Percentiles rank a stretch among this genome's conserved stretches.
phyloP scores from a whole-genome alignment of 1,140 invertebrate genomes.

The Melanaphis sacchari region DNA sequence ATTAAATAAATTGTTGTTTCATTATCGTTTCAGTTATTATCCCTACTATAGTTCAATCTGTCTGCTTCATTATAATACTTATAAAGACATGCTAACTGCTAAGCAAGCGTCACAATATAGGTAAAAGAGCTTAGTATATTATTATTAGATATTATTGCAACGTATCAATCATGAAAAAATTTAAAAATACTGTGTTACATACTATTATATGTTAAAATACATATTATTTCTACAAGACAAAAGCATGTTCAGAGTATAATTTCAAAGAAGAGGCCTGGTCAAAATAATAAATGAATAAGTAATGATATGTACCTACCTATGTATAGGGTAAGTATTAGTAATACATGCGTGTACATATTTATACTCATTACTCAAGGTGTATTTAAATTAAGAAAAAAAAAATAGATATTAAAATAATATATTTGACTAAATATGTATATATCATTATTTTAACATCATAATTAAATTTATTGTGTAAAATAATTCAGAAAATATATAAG shows the following conservation, averaged over 20 bases:
- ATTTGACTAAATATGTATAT: too few relatives aligned
- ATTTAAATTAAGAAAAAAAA: not conserved
- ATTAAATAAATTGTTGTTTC: not conserved
- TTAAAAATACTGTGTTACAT: not conserved
- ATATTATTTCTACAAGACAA: too few relatives aligned
- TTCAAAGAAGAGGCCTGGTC: not conserved
- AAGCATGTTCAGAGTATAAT: not conserved
- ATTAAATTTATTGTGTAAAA: too few relatives aligned
- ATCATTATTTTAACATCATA: too few relatives aligned
- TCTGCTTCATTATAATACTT: not conserved
- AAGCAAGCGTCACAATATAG: not conserved
- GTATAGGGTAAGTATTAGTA: not conserved
- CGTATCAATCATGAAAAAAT: not conserved
- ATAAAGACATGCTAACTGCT: not conserved
- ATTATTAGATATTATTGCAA: not conserved
- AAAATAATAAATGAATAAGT: not conserved
- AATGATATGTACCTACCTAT: not conserved
- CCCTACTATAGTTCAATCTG: not conserved
- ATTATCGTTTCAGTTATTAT: not conserved
- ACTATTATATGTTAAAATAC: not conserved
- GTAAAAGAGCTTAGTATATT: not conserved
- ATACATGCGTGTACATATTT: not conserved
- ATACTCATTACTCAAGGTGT: too few relatives aligned
- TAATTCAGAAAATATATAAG: too few relatives aligned
- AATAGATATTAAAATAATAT: too few relatives aligned